A percentile compares a stretch with the other conserved stretches of the same genome.
Evolutionary conservation across 2,113 vertebrate species (phyloP).

Genomic region (Cynoglossus semilaevis): DNA sequence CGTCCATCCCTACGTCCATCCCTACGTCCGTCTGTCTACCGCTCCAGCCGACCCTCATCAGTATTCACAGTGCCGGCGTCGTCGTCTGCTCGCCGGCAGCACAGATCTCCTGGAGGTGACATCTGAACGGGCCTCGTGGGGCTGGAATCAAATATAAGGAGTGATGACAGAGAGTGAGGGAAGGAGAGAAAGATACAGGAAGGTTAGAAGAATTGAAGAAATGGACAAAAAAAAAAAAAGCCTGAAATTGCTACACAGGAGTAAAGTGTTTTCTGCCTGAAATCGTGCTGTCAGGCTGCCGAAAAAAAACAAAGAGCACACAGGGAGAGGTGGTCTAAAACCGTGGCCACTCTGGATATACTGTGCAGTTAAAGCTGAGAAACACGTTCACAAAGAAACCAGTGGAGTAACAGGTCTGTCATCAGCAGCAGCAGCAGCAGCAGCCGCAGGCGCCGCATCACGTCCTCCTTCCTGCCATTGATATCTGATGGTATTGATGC

Average conservation of each 20-base stretch:
- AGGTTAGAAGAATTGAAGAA: background rate
- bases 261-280: background rate
- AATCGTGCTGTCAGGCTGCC: background rate
- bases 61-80: constrained; percentile 10
- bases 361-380: background rate
- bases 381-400: background rate
- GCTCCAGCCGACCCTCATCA: background rate
- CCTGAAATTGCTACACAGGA: background rate
- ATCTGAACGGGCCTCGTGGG: constrained; percentile 18
- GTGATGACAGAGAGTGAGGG: too few relatives aligned
- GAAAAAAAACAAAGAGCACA: background rate
- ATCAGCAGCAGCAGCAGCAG: background rate
- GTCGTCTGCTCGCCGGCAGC: constrained; percentile 1
- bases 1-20: background rate
- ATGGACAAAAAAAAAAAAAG: background rate
- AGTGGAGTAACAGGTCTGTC: background rate
- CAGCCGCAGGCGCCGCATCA: too few relatives aligned
- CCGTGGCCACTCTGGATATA: background rate
- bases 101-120: constrained; percentile 16
- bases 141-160: background rate
- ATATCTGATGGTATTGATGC: too few relatives aligned
- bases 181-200: too few relatives aligned
- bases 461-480: background rate
- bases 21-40: background rate
- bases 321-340: background rate